Percentiles rank a stretch among this genome's conserved stretches.
phyloP scores from a whole-genome alignment of 2,113 vertebrate genomes.

The Dicrurus megarhynchus region DNA sequence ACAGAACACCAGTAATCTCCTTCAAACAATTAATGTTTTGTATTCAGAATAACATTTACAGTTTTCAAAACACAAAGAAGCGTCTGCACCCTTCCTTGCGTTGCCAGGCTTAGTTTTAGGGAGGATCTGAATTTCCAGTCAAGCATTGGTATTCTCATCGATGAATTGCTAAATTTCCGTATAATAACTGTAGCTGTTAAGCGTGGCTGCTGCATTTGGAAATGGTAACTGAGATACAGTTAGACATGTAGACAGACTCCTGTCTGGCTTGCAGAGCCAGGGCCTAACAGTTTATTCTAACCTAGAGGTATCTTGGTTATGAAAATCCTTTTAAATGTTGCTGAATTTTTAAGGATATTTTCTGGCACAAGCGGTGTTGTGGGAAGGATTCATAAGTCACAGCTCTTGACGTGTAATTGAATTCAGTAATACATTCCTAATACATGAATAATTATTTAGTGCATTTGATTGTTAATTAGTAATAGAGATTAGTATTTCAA shows the following conservation, averaged over 20 bases:
- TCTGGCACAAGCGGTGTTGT: background rate
- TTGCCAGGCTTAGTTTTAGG: background rate
- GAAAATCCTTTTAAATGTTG: background rate
- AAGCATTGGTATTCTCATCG: background rate
- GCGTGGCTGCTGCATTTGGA: background rate
- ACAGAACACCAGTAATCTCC: background rate
- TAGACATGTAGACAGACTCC: background rate
- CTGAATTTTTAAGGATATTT: background rate
- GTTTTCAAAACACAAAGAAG: background rate
- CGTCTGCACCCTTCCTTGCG: background rate
- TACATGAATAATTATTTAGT: background rate
- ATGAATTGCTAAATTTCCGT: background rate
- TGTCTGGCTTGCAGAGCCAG: background rate
- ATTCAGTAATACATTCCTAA: background rate
- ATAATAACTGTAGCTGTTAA: background rate
- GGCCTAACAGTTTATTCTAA: background rate
- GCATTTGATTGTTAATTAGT: slow-evolving; percentile 4
- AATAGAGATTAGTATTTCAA: background rate
- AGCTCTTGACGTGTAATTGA: background rate
- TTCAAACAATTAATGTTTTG: background rate
- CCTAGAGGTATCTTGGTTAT: background rate
- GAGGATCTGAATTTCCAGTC: background rate
- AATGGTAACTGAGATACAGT: background rate
- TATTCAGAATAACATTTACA: background rate
- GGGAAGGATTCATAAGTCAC: background rate